phyloP scores from a whole-genome alignment of 2,797 vertebrate genomes.

The Pangasius mekongensis region DNA sequence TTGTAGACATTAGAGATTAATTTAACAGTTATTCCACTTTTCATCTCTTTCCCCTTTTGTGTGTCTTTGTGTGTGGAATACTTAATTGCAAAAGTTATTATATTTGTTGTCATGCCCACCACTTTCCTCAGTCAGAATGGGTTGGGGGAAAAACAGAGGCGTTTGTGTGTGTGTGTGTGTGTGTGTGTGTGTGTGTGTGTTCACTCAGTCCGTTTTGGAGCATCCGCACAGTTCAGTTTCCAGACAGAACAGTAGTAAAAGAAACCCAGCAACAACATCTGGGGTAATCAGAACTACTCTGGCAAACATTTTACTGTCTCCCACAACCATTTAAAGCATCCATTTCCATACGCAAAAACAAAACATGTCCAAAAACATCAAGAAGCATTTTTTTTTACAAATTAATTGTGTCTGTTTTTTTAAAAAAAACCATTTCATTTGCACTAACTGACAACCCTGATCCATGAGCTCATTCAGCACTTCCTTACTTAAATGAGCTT shows the following conservation, averaged over 20 bases:
- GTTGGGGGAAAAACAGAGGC: conserved; percentile 27
- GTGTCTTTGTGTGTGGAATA: conserved; percentile 44
- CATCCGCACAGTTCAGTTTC: conserved; percentile 60
- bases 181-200: conserved; percentile 27
- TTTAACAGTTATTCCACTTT: conserved; percentile 5
- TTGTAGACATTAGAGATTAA: not conserved
- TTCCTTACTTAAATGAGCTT: conserved; percentile 47
- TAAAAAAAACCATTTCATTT: conserved; percentile 40
- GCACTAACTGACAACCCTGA: conserved; percentile 28
- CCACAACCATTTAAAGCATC: conserved; percentile 59
- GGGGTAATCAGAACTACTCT: conserved; percentile 60
- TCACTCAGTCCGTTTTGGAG: conserved; percentile 52
- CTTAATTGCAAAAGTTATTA: conserved; percentile 61
- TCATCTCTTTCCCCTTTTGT: conserved; percentile 2
- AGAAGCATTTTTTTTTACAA: conserved; percentile 44
- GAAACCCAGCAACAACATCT: conserved; percentile 60
- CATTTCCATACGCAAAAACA: conserved; percentile 57
- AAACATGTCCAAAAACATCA: conserved; percentile 52
- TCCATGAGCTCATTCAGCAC: conserved; percentile 47
- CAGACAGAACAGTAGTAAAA: conserved; percentile 58
- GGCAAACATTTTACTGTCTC: conserved; percentile 57
- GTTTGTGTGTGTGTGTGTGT: conserved; percentile 26
- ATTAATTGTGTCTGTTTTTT: conserved; percentile 18
- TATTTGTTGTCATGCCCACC: conserved; percentile 51
- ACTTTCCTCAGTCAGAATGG: conserved; percentile 50